Percentiles rank a stretch among this genome's conserved stretches.
phyloP scores from a whole-genome alignment of 2,888 invertebrate genomes.

The Drosophila atripex region DNA sequence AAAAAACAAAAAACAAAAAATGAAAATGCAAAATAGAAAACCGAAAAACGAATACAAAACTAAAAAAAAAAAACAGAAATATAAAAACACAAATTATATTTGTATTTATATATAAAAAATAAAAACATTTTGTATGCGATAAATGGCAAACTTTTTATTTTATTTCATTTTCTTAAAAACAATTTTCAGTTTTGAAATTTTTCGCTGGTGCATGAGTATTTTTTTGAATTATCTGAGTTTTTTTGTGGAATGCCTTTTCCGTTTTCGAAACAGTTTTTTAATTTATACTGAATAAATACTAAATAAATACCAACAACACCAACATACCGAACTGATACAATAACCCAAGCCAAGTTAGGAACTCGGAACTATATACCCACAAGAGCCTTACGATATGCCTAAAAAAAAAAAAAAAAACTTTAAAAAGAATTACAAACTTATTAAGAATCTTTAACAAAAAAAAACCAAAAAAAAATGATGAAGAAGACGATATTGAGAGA shows the following conservation, averaged over 20 bases:
- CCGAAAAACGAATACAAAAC: constrained; percentile 32
- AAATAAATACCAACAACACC: not conserved
- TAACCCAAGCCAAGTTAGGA: constrained; percentile 10
- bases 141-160: constrained; percentile 27
- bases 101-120: constrained; percentile 67
- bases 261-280: not conserved
- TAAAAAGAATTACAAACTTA: not conserved
- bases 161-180: constrained; percentile 6
- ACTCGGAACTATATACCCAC: constrained; percentile 6
- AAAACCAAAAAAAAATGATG: not conserved
- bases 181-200: constrained; percentile 3
- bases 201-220: constrained; percentile 19
- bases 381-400: constrained; percentile 31
- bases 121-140: constrained; percentile 70
- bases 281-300: not conserved
- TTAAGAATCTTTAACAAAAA: constrained; percentile 9
- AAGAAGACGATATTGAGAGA: not conserved
- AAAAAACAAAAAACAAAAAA: constrained; percentile 34
- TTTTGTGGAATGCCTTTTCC: constrained; percentile 10
- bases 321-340: constrained; percentile 13
- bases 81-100: constrained; percentile 65
- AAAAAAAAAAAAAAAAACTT: constrained; percentile 17
- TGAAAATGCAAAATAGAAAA: constrained; percentile 21
- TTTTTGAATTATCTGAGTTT: not conserved
- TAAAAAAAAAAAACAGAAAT: constrained; percentile 20